Conservation (phyloP, 2,113 vertebrate genomes). For the Pluvialis apricaria region DNA sequence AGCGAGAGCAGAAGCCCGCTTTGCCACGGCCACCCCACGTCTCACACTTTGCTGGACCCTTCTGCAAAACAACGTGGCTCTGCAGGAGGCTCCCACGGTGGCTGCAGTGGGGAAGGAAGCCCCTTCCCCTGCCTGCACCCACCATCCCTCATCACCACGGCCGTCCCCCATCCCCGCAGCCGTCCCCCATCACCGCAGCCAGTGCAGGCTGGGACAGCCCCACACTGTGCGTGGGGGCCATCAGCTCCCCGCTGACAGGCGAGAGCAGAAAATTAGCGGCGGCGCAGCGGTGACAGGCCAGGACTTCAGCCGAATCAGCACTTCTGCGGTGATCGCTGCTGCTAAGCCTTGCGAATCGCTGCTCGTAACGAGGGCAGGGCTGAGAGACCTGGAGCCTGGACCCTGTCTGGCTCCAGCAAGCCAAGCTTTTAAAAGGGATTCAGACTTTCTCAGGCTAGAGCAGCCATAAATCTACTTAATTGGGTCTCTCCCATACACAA, state of each 20-base stretch:
- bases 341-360: conserved; percentile 16
- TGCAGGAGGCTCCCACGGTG: not conserved
- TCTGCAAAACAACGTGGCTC: not conserved
- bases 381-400: conserved; percentile 52
- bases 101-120: not conserved
- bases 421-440: conserved; percentile 53
- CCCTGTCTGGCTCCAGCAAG: conserved; percentile 20
- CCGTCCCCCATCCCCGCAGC: not conserved
- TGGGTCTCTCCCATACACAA: conserved; percentile 54
- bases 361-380: conserved; percentile 9
- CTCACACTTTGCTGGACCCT: not conserved
- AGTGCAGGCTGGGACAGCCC: not conserved
- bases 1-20: rapidly evolving
- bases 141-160: rapidly evolving
- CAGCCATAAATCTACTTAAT: conserved; percentile 66
- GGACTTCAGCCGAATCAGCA: conserved; percentile 33
- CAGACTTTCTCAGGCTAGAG: conserved; percentile 66
- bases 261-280: not conserved
- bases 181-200: not conserved
- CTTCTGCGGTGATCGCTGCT: not conserved
- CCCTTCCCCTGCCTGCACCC: not conserved
- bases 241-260: not conserved
- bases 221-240: not conserved
- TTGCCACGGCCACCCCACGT: rapidly evolving
- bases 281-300: not conserved